Percentiles rank a stretch among this genome's conserved stretches.
Conservation (phyloP, 2,113 vertebrate genomes). For the Boleophthalmus pectinirostris region DNA sequence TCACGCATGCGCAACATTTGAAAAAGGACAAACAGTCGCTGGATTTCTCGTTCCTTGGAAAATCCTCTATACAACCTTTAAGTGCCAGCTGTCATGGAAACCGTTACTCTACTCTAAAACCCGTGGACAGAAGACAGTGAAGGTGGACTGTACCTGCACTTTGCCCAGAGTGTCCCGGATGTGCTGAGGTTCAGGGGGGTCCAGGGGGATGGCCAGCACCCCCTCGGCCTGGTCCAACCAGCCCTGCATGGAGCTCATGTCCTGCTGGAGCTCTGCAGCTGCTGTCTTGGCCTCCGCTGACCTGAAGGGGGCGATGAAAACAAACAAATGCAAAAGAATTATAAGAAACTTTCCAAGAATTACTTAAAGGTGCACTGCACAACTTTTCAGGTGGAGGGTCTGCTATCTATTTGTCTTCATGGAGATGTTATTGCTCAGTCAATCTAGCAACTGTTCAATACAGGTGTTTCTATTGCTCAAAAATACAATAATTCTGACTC, state of each 20-base stretch:
- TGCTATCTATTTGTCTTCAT: no score
- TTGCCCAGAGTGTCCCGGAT: constrained; percentile 85
- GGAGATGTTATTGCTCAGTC: no score
- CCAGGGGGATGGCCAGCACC: constrained; percentile 71
- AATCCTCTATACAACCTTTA: no score
- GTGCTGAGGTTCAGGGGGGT: constrained; percentile 84
- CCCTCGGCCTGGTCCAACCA: constrained; percentile 87
- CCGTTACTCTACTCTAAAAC: not conserved
- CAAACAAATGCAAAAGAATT: not conserved
- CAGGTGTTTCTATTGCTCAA: no score
- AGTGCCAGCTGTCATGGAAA: no score
- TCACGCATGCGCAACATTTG: no score
- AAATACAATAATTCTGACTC: no score
- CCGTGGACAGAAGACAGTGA: not conserved
- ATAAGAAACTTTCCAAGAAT: not conserved
- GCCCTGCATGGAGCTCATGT: constrained; percentile 83
- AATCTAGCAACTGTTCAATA: no score
- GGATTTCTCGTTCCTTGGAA: no score
- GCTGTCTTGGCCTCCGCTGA: constrained; percentile 83
- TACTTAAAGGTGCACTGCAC: no score
- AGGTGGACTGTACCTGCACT: constrained; percentile 84
- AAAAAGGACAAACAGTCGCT: no score
- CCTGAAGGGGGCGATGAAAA: constrained; percentile 64
- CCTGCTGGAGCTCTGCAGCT: constrained; percentile 82
- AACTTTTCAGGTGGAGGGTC: no score